Evolutionary conservation across 1,140 invertebrate genomes (phyloP).

Genomic region (Ips nitidus): DNA sequence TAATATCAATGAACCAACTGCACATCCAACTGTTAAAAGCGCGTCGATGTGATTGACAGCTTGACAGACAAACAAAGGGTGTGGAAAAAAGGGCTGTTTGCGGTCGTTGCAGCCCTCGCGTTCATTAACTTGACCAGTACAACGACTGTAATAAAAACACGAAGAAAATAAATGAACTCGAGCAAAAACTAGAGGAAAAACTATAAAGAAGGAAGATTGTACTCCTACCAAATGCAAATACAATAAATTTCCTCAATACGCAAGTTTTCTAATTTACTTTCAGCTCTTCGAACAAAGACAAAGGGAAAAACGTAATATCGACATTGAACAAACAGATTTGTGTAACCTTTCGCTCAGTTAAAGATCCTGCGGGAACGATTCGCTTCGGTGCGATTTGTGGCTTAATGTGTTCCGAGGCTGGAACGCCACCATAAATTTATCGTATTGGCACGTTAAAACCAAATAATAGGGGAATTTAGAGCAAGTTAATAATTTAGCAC

Average conservation of each 20-base stretch:
- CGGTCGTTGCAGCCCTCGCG: constrained; percentile 9
- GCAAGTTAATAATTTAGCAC: no score
- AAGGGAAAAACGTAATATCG: constrained; percentile 34
- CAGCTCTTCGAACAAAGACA: constrained; percentile 32
- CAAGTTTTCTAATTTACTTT: constrained; percentile 29
- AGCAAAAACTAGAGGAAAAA: neutral
- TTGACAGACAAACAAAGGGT: constrained; percentile 27
- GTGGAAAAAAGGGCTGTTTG: constrained; percentile 18
- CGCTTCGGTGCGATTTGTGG: constrained; percentile 23
- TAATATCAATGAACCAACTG: constrained; percentile 27
- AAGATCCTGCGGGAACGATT: constrained; percentile 15
- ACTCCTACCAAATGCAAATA: constrained; percentile 29
- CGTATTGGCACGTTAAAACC: no score
- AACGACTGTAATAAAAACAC: neutral
- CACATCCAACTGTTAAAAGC: constrained; percentile 19
- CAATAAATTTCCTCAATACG: constrained; percentile 21
- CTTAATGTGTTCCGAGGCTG: constrained; percentile 18
- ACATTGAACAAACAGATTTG: constrained; percentile 25
- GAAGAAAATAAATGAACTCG: neutral
- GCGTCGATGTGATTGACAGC: constrained; percentile 20
- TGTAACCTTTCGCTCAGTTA: constrained; percentile 15
- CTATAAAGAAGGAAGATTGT: neutral
- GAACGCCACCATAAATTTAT: constrained; percentile 7
- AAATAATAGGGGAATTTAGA: no score
- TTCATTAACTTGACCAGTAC: constrained; percentile 15